Percentiles rank a stretch among this genome's conserved stretches.
phyloP scores from a whole-genome alignment of 2,113 vertebrate genomes.

The Tylochromis polylepis region DNA sequence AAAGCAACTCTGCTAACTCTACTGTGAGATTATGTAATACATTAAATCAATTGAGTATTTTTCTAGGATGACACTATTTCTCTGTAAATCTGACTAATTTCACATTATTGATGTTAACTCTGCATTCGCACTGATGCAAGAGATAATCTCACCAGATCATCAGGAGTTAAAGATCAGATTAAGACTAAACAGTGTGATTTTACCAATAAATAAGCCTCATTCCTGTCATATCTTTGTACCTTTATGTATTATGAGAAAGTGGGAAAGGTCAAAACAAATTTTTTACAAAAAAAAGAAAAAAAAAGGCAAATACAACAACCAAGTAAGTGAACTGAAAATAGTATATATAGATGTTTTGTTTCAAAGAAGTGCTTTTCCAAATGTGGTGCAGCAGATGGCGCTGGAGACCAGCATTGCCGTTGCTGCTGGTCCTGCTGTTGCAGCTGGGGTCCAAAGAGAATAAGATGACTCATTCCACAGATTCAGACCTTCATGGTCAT shows the following conservation, averaged over 20 bases:
- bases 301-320: not conserved
- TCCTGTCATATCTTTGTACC: not conserved
- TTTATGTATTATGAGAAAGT: not conserved
- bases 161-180: not conserved
- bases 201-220: not conserved
- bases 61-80: not conserved
- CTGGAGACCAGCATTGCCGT: not conserved
- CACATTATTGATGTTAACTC: not conserved
- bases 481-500: conserved; percentile 6
- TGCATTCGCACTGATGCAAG: not conserved
- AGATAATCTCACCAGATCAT: not conserved
- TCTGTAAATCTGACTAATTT: not conserved
- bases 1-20: not conserved
- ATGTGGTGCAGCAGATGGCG: conserved; percentile 33
- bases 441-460: not conserved
- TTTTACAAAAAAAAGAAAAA: too few relatives aligned
- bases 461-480: conserved; percentile 12
- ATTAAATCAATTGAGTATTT: not conserved
- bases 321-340: not conserved
- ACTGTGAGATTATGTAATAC: not conserved
- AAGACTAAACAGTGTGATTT: not conserved
- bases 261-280: not conserved
- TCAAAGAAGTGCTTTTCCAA: not conserved
- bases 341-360: not conserved
- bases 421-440: not conserved